phyloP scores from a whole-genome alignment of 2,797 vertebrate genomes.

The Dallia pectoralis region DNA sequence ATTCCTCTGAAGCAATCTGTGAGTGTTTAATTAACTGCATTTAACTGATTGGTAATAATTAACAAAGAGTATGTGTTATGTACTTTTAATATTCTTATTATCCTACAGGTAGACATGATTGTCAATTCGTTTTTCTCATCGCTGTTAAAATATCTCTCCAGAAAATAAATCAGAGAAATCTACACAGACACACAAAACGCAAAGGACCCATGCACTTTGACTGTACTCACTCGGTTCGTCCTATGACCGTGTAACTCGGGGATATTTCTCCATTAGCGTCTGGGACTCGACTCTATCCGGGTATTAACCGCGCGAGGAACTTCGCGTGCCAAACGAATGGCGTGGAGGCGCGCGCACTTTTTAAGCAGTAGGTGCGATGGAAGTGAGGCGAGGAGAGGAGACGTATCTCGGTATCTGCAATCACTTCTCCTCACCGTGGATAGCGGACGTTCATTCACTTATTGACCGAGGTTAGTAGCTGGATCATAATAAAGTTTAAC shows the following conservation, averaged over 20 bases:
- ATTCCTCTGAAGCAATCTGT: neutral
- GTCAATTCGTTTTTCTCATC: neutral
- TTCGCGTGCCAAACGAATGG: neutral
- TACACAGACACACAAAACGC: neutral
- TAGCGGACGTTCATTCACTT: neutral
- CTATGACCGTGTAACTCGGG: neutral
- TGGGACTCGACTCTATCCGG: neutral
- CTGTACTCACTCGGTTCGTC: constrained; percentile 5
- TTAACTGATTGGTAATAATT: neutral
- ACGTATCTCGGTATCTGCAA: neutral
- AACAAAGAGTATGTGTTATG: neutral
- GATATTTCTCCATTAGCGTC: neutral
- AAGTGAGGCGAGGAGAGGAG: neutral
- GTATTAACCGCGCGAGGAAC: neutral
- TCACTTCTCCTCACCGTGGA: neutral
- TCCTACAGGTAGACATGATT: neutral
- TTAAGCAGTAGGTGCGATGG: neutral
- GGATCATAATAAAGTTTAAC: neutral
- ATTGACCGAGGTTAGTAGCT: neutral
- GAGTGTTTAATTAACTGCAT: neutral
- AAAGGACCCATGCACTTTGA: neutral
- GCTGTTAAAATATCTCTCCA: neutral
- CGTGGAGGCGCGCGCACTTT: neutral
- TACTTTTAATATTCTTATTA: neutral
- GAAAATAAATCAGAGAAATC: neutral